phyloP scores from a whole-genome alignment of 1,140 invertebrate genomes.

The Drosophila simulans region DNA sequence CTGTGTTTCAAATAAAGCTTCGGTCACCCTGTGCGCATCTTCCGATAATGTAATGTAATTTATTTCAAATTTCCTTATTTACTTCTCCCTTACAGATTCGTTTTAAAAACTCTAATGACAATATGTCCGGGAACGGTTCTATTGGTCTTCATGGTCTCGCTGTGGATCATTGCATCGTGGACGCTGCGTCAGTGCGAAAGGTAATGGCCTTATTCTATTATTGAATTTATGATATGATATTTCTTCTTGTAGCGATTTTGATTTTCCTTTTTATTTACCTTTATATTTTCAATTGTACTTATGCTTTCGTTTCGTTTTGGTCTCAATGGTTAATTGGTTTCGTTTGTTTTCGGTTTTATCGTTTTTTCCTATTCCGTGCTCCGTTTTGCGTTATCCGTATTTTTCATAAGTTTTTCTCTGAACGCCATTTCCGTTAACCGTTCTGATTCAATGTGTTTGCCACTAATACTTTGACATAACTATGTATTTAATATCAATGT shows the following conservation, averaged over 20 bases:
- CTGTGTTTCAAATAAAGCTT: no score
- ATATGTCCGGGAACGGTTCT: constrained; percentile 99
- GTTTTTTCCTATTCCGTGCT: constrained; percentile 6
- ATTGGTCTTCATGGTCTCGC: constrained; percentile 98
- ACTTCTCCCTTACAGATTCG: constrained; percentile 89
- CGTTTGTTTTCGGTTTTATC: constrained; percentile 7
- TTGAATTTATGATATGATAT: constrained; percentile 32
- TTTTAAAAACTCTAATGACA: constrained; percentile 99
- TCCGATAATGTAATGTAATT: no score
- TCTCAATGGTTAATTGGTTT: constrained; percentile 13
- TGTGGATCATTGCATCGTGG: constrained; percentile 99
- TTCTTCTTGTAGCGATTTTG: constrained; percentile 16
- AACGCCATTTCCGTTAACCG: constrained; percentile 34
- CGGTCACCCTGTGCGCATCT: no score
- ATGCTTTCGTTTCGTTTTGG: constrained; percentile 9
- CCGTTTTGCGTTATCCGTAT: constrained; percentile 27
- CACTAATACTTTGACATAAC: constrained; percentile 48
- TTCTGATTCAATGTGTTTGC: constrained; percentile 51
- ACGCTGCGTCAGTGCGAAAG: constrained; percentile 99
- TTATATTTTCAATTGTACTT: constrained; percentile 19
- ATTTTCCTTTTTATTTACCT: not conserved
- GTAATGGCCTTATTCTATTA: constrained; percentile 86
- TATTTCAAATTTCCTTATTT: not conserved
- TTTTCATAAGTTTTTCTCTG: constrained; percentile 22
- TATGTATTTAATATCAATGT: constrained; percentile 52